Evolutionary conservation across 2,888 invertebrate species (phyloP), one percentile per base, ranked within the genome.

Genomic region (Hedya salicella): DNA sequence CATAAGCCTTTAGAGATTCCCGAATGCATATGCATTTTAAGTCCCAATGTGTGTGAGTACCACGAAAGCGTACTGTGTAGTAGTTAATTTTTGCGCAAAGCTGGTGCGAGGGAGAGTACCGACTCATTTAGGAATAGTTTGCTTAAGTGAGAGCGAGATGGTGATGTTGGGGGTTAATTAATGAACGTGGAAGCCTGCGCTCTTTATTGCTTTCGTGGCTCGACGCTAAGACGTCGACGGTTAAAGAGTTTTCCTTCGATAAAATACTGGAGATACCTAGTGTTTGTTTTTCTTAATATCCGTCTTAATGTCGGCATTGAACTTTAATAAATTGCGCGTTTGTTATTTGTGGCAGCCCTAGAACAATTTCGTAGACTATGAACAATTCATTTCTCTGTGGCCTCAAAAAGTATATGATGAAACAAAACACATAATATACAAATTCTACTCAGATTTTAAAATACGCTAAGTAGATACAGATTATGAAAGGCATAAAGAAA

Each of bases 1-100:
- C 80, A 83, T 84, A 72, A 70, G 78, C 71, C 79, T 71, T 79
- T 81, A 80, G 74, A 73, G 73, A 69, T 70, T 68, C 70, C 71
- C 76, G 78, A 80, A 85, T 89, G 89, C 89, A 90, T 90, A 91
- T 91, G 91, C 91, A 91, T 85, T 87, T 83, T 78, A 79, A 70
- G 77, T 80, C 78, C 25, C 79, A 73, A 78, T 84, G 87, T 91
- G 91, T 90, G 89, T 83, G 78, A 75, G 77, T 82, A 80, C 80
- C 81, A 82, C 81, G 83, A 86, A 86, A 86, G 81, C 85, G 81
- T 86, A 84, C 78, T 83, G 82, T 89, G 88, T 88, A 89, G 91
- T 89, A 87, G 91, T 92, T 93, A 93, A 93, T 93, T 93, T 93
- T 92, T 93, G 92, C 93, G 92, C 92, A 92, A 93, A 92, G 91